Conservation (phyloP, 1,140 invertebrate species). For the Kradibia gibbosae region DNA sequence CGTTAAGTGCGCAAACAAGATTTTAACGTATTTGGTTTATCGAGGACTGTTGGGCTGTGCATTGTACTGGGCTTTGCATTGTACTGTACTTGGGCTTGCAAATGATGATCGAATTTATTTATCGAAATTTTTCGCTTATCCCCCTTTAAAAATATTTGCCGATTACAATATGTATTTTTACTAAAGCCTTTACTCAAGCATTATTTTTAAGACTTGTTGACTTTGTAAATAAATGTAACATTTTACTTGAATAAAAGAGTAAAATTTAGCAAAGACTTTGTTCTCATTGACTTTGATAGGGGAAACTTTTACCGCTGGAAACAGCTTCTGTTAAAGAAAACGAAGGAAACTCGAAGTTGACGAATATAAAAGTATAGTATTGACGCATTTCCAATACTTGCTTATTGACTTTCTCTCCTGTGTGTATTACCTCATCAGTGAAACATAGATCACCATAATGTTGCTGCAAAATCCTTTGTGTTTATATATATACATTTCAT, state of each 20-base stretch:
- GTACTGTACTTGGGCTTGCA: neutral
- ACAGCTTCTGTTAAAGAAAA: neutral
- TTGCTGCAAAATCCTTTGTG: neutral
- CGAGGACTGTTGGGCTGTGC: no score
- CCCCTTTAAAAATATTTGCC: neutral
- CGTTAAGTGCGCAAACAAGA: neutral
- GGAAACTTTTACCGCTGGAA: no score
- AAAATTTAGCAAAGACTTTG: no score
- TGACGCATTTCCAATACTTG: neutral
- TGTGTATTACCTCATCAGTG: neutral
- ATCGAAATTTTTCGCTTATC: no score
- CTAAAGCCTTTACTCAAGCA: neutral
- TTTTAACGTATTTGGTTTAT: neutral
- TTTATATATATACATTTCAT: neutral
- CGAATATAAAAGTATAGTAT: neutral
- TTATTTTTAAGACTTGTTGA: no score
- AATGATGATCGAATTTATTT: neutral
- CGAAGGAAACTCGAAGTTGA: neutral
- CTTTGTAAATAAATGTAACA: no score
- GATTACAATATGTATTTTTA: neutral
- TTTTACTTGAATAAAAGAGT: no score
- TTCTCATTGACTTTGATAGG: no score
- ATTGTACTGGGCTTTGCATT: neutral
- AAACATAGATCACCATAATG: neutral
- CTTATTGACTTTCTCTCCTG: slow-evolving; percentile 18